Percentiles rank a stretch among this genome's conserved stretches.
Evolutionary conservation across 2,797 vertebrate species (phyloP).

Genomic region (Chaenodraco wilsoni): DNA sequence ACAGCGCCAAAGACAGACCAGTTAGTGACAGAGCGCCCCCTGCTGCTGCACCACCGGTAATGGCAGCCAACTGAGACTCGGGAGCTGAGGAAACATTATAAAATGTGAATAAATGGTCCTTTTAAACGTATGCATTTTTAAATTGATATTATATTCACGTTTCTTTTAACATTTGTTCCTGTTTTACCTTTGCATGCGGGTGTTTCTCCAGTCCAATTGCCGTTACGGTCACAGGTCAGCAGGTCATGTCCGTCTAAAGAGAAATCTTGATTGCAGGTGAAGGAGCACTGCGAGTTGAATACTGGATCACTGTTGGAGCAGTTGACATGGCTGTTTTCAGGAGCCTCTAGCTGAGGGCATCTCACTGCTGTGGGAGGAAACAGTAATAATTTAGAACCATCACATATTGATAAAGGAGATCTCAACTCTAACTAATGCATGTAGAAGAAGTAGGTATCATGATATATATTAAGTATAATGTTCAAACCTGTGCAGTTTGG

Average conservation of each 20-base stretch:
- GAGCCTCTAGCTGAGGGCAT: constrained; percentile 67
- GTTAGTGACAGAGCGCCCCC: constrained; percentile 50
- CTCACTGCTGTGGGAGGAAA: constrained; percentile 63
- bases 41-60: constrained; percentile 45
- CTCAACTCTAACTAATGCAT: neutral
- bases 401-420: neutral
- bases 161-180: neutral
- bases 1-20: constrained; percentile 57
- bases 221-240: constrained; percentile 74
- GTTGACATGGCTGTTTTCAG: constrained; percentile 66
- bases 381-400: neutral
- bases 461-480: neutral
- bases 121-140: neutral
- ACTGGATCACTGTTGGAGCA: constrained; percentile 71
- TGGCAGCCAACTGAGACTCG: neutral
- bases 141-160: neutral
- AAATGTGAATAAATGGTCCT: neutral
- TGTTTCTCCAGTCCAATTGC: constrained; percentile 79
- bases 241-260: constrained; percentile 60
- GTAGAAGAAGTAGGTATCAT: neutral
- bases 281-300: constrained; percentile 79
- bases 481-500: constrained; percentile 64
- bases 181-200: constrained; percentile 81
- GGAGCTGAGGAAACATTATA: constrained; percentile 44
- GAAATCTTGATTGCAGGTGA: constrained; percentile 78